Evolutionary conservation across 1,140 invertebrate genomes (phyloP), one percentile per base, ranked within the genome.

Genomic region (Tetramorium parvispinum): DNA sequence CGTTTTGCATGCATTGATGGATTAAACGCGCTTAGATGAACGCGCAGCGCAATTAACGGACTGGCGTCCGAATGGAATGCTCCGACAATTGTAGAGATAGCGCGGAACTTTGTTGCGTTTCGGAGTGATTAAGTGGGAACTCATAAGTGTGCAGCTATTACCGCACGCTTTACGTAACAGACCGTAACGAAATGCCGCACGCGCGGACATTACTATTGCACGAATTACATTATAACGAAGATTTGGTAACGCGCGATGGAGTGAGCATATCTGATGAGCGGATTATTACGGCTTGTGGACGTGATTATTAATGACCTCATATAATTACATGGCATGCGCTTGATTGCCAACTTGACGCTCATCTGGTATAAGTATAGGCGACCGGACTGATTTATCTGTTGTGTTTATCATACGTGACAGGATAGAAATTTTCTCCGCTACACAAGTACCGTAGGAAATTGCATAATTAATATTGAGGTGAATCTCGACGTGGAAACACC

Each of bases 261-360:
- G 27, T 13, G 18, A 10, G 53, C 24, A 71, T 73, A 55, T 40
- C 24, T 75, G 66, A 82, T 81, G 46, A 71, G n/a, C 24, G 53
- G 32, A 32, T 59, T 75, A 83, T 83, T 83, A 75, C 5, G 3
- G 11, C 53, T 10, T 6, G 18, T 37, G 51, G 70, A 5, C 16
- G 21, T 46, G 37, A 75, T 83, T 81, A 81, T 81, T 83, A 57
- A 83, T 49, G 66, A 43, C 10, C 11, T 11, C 5, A 3, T 37
- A 6, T 82, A 82, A 79, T 82, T 40, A 82, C 65, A 70, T 32
- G 32, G 32, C 1, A 27, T 27, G 63, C 13, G 78, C 43, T 59
- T 59, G 40, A 82, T 82, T 57, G 27, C 37, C 16, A 55, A n/a
- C 13, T 46, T 63, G 49, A 0, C 21, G 40, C 37, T 61, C 5